phyloP scores from a whole-genome alignment of 1,140 invertebrate genomes.

The Batillaria attramentaria region DNA sequence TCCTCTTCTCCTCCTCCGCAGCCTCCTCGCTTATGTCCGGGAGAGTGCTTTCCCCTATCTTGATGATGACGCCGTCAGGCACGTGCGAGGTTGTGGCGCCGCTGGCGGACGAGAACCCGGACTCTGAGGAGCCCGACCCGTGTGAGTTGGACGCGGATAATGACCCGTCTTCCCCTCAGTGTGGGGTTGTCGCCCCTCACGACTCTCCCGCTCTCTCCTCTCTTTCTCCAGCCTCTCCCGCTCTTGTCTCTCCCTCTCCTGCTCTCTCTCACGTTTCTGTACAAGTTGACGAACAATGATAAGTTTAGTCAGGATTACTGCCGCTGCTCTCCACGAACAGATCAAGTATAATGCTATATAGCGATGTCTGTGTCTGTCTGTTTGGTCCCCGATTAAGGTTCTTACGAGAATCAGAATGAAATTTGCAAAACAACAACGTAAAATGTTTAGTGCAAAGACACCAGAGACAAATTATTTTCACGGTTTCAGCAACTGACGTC shows the following conservation, averaged over 20 bases:
- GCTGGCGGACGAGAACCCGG: neutral
- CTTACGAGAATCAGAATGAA: too few relatives aligned
- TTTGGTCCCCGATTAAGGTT: too few relatives aligned
- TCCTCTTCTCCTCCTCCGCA: neutral
- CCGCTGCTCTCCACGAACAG: neutral
- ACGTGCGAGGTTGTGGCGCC: neutral
- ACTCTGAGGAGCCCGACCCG: neutral
- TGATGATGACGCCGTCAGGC: too few relatives aligned
- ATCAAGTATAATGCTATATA: too few relatives aligned
- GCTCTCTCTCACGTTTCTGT: neutral
- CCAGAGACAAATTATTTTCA: too few relatives aligned
- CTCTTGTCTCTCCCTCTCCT: neutral
- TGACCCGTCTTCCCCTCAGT: neutral
- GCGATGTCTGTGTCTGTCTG: too few relatives aligned
- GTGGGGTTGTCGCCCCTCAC: neutral
- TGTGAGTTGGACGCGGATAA: neutral
- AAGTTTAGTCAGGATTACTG: neutral
- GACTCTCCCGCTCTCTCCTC: neutral
- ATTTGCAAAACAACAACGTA: too few relatives aligned
- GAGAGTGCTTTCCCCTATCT: neutral
- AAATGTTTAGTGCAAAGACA: too few relatives aligned
- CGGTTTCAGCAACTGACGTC: too few relatives aligned
- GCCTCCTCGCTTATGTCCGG: neutral
- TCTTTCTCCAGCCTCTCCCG: constrained; percentile 2
- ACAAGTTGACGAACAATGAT: too few relatives aligned